These are phyloP conservation scores for Muscicapa adusta DNA, from an alignment of 2,113 vertebrate species.

Conservation along the genomic window DNA sequence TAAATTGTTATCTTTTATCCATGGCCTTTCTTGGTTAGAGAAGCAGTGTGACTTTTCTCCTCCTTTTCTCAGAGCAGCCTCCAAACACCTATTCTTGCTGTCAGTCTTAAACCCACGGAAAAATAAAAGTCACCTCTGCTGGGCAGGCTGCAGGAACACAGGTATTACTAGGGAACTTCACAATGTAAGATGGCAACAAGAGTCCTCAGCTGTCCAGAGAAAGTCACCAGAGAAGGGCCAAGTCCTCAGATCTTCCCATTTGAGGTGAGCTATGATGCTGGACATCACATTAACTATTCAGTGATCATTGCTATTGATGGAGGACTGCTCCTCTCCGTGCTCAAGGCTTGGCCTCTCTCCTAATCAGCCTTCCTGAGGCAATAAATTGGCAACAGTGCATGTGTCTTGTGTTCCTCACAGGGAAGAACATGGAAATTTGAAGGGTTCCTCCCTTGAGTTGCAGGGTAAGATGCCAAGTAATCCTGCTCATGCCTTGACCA, in stretches of 20 bases:
- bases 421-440: background rate
- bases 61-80: background rate
- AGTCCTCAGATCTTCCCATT: background rate
- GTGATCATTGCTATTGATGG: background rate
- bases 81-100: background rate
- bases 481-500: background rate
- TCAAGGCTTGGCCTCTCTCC: background rate
- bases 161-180: background rate
- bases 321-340: background rate
- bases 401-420: background rate
- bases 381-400: background rate
- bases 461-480: background rate
- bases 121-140: background rate
- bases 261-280: background rate
- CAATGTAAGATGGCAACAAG: fast-evolving
- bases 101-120: background rate
- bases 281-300: background rate
- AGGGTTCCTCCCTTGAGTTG: background rate
- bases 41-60: background rate
- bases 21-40: background rate
- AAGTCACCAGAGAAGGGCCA: background rate
- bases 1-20: background rate
- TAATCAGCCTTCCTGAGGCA: background rate
- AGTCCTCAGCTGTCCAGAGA: background rate
- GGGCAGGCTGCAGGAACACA: background rate